Base-by-base conservation (phyloP, 1,140 invertebrate genomes). In the Sinonovacula constricta region DNA sequence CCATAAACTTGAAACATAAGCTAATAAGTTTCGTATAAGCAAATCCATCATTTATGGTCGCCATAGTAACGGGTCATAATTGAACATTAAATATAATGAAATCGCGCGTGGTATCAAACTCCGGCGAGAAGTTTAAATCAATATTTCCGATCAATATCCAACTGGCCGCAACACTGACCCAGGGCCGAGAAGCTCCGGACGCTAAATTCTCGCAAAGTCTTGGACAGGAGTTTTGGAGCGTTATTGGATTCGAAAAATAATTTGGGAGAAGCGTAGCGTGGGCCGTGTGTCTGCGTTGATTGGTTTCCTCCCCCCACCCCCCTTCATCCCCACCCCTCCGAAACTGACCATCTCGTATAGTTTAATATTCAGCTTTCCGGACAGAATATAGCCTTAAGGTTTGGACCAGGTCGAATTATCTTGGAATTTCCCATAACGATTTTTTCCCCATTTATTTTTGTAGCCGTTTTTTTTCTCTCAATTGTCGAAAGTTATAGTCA, bases 71-170 rank as follows among this genome's bases (percentile, higher is more conserved):
- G 34, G 26, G 56, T 65, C 34, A 66, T 75, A 75, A 75, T 75
- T 75, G 71, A 75, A 75, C 71, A 75, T 75, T 75, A 75, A 75
- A 75, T 75, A 75, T 75, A 75, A 75, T 75, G 71, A 75, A 75
- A 75, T 75, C 71, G 71, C 66, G 71, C 71, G 71, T 66, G 60
- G 59, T 57, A 75, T 75, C 33, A 75, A 75, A 56, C 33, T 57
- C 71, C 51, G 30, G 56, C 53, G 56, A 66, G 51, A n/a, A 49
- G 60, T 75, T 75, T 65, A 75, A 75, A 66, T 66, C 60, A 66
- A 66, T 65, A 57, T 26, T 75, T 75, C 39, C 53, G 60, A 65
- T 75, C 71, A 66, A 75, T 75, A 75, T 45, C 7, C 7, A 45
- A 7, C 39, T 59, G 57, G 56, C 57, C 69, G 49, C 57, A 45